phyloP scores from a whole-genome alignment of 2,797 vertebrate genomes.

The Bradypodion pumilum region DNA sequence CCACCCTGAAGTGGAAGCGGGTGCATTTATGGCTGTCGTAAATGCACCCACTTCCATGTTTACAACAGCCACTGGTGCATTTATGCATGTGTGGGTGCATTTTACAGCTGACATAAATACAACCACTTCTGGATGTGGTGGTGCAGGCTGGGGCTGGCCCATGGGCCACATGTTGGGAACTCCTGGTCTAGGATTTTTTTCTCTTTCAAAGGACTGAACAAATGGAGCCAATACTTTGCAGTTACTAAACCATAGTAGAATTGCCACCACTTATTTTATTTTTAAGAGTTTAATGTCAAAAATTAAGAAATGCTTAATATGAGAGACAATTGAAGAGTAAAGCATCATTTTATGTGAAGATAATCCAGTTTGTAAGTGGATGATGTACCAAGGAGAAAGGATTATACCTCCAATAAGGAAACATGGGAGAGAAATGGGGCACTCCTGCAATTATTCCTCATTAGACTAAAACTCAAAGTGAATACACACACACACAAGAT shows the following conservation, averaged over 20 bases:
- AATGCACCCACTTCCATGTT: too few species aligned
- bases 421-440: neutral
- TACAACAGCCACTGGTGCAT: too few species aligned
- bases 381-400: constrained; percentile 6
- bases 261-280: neutral
- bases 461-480: neutral
- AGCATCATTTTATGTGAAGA: constrained; percentile 3
- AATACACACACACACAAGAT: neutral
- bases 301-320: neutral
- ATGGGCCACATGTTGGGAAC: too few species aligned
- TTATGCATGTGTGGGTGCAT: too few species aligned
- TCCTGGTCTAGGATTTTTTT: too few species aligned
- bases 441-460: constrained; percentile 8
- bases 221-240: too few species aligned
- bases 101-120: too few species aligned
- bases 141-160: too few species aligned
- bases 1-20: too few species aligned
- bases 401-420: constrained; percentile 31
- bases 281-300: neutral
- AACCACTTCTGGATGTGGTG: too few species aligned
- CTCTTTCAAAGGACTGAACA: too few species aligned
- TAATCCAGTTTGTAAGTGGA: constrained; percentile 31
- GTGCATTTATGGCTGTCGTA: too few species aligned
- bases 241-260: neutral
- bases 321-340: neutral